Conservation (phyloP, 2,888 invertebrate species). For the Troglohyphantes excavatus region DNA sequence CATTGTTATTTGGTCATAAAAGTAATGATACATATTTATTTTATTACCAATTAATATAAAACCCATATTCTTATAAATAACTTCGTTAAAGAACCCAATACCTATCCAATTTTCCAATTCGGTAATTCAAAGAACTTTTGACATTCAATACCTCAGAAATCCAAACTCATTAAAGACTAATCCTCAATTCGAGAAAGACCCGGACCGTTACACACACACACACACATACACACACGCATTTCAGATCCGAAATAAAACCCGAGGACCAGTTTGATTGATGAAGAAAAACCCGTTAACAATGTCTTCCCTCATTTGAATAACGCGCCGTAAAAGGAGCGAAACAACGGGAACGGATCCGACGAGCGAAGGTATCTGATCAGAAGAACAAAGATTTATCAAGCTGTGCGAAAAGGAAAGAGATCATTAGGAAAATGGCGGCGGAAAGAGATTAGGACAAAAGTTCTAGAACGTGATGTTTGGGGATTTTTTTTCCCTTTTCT, state of each 20-base stretch:
- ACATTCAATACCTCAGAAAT: background rate
- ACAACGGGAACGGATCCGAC: background rate
- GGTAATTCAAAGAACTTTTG: too few relatives aligned
- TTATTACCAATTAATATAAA: too few relatives aligned
- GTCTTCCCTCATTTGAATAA: conserved; percentile 63
- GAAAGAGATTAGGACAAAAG: conserved; percentile 59
- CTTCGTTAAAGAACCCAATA: too few relatives aligned
- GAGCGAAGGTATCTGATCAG: conserved; percentile 35
- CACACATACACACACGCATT: background rate
- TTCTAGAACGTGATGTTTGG: conserved; percentile 44
- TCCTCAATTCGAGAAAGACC: background rate
- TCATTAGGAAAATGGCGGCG: conserved; percentile 61
- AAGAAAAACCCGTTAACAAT: conserved; percentile 51
- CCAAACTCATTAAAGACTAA: background rate
- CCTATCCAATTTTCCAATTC: too few relatives aligned
- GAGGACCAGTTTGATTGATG: conserved; percentile 42
- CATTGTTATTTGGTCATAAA: too few relatives aligned
- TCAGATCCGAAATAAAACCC: conserved; percentile 41
- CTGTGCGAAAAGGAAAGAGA: conserved; percentile 56
- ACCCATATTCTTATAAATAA: too few relatives aligned
- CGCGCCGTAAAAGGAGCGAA: conserved; percentile 35
- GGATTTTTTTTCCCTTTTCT: conserved; percentile 7
- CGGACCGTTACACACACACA: too few relatives aligned
- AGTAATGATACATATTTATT: too few relatives aligned
- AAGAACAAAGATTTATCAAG: conserved; percentile 61